Evolutionary conservation across 2,797 vertebrate genomes (phyloP).

Genomic region (Pygocentrus nattereri): DNA sequence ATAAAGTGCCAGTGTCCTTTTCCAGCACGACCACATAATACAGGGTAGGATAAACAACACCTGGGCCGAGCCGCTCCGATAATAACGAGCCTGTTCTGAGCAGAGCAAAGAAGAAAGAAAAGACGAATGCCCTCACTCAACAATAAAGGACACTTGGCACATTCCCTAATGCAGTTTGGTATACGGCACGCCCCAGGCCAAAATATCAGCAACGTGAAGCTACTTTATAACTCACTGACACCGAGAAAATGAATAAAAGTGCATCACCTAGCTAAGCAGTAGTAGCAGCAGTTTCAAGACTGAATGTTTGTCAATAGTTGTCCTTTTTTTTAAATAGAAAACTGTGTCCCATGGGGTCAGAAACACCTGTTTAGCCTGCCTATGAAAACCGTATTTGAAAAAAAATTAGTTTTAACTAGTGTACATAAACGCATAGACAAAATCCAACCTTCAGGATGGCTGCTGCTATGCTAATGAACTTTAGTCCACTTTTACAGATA

Average conservation of each 20-base stretch:
- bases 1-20: constrained; percentile 44
- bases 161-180: neutral
- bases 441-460: too few species aligned
- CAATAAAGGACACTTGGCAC: neutral
- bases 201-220: neutral
- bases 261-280: too few species aligned
- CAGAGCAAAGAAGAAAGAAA: neutral
- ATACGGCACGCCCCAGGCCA: neutral
- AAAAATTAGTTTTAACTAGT: too few species aligned
- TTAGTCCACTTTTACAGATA: too few species aligned
- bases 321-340: too few species aligned
- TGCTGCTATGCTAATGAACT: too few species aligned
- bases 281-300: too few species aligned
- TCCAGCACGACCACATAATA: constrained; percentile 41
- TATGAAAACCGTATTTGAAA: too few species aligned
- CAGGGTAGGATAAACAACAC: constrained; percentile 43
- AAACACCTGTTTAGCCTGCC: too few species aligned
- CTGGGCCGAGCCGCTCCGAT: constrained; percentile 36
- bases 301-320: too few species aligned
- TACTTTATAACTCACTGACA: neutral
- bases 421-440: too few species aligned
- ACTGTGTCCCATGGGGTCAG: neutral
- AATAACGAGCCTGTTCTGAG: constrained; percentile 10
- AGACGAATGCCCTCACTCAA: neutral
- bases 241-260: too few species aligned